Evolutionary conservation across 2,797 vertebrate species (phyloP).

Genomic region (Kryptopterus vitreolus): DNA sequence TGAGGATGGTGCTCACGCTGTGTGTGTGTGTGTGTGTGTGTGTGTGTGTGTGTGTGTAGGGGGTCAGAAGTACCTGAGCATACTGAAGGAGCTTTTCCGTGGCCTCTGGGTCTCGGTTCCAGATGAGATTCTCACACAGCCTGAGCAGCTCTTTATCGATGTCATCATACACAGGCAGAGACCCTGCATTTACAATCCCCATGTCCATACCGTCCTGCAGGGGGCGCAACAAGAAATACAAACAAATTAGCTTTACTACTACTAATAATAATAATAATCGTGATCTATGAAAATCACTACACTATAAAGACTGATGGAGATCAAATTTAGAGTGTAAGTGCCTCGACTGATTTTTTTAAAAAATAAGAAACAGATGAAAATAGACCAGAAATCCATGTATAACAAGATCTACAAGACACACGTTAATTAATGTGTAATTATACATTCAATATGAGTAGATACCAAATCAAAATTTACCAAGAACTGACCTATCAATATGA

Average conservation of each 20-base stretch:
- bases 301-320: not conserved
- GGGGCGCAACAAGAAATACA: not conserved
- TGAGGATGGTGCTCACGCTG: too few relatives aligned
- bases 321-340: not conserved
- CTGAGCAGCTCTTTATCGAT: conserved; percentile 88
- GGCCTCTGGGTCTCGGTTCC: conserved; percentile 89
- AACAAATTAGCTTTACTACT: not conserved
- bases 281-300: not conserved
- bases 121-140: conserved; percentile 94
- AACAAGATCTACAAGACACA: not conserved
- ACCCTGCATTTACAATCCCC: conserved; percentile 98
- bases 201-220: conserved; percentile 93
- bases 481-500: too few relatives aligned
- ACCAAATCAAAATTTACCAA: too few relatives aligned
- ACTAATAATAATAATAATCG: too few relatives aligned
- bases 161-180: conserved; percentile 90
- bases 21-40: not conserved
- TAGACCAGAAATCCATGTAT: not conserved
- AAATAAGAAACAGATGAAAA: not conserved
- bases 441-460: too few relatives aligned
- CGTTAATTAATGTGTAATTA: not conserved
- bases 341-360: not conserved
- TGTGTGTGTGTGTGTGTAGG: too few relatives aligned
- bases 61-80: conserved; percentile 79
- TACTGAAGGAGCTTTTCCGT: conserved; percentile 92